Evolutionary conservation across 2,113 vertebrate genomes (phyloP).

Genomic region (Uria aalge): DNA sequence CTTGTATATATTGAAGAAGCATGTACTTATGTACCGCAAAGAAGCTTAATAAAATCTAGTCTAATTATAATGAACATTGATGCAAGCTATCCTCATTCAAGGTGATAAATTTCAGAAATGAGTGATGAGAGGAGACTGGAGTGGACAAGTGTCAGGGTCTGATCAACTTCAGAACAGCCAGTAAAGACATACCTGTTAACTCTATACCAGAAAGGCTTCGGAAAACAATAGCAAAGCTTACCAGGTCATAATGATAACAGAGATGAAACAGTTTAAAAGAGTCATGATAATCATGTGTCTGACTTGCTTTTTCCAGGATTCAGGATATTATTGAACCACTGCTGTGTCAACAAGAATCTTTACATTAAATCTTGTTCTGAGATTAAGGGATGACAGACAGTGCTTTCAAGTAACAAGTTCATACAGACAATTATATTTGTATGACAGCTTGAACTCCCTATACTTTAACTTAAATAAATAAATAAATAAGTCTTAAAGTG

Average conservation of each 20-base stretch:
- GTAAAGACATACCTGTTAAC: neutral
- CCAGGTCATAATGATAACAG: neutral
- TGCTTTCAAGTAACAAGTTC: neutral
- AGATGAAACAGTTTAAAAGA: neutral
- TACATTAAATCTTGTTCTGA: neutral
- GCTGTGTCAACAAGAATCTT: neutral
- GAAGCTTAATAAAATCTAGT: neutral
- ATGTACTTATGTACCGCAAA: neutral
- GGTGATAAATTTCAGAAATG: neutral
- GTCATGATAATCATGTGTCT: rapidly evolving
- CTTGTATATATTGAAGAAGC: rapidly evolving
- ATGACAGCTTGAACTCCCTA: neutral
- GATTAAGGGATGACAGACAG: neutral
- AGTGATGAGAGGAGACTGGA: neutral
- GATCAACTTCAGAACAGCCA: neutral
- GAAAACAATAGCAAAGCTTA: neutral
- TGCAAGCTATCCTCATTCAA: neutral
- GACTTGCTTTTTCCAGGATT: neutral
- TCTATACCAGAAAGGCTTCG: neutral
- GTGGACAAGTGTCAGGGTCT: neutral
- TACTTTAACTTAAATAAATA: neutral
- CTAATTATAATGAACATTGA: neutral
- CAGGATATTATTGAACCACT: neutral
- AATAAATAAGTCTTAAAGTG: neutral
- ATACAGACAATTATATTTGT: neutral